Conservation (phyloP, 2,888 invertebrate genomes). For the Unio pictorum region DNA sequence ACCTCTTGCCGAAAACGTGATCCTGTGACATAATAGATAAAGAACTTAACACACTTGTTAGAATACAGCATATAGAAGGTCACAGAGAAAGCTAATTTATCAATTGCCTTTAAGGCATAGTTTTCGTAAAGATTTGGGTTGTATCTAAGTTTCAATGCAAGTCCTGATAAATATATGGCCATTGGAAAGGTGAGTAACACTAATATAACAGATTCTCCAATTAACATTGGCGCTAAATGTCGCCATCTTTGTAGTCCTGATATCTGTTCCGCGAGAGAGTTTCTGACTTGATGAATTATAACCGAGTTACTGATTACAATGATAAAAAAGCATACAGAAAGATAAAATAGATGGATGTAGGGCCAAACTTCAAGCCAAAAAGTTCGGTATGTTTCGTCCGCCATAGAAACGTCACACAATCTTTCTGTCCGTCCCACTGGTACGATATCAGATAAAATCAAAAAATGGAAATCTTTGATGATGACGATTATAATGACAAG, state of each 20-base stretch:
- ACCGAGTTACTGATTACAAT: conserved; percentile 50
- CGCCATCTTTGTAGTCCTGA: conserved; percentile 25
- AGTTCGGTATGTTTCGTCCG: conserved; percentile 21
- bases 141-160: conserved; percentile 29
- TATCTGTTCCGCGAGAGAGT: conserved; percentile 29
- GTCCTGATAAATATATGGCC: conserved; percentile 37
- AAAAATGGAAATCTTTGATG: conserved; percentile 48
- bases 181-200: conserved; percentile 54
- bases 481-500: conserved; percentile 34
- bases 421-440: conserved; percentile 35
- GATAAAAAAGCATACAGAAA: conserved; percentile 39
- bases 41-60: conserved; percentile 57
- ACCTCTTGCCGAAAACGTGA: conserved; percentile 46
- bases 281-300: conserved; percentile 39
- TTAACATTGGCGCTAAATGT: conserved; percentile 50
- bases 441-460: conserved; percentile 44
- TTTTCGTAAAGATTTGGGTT: conserved; percentile 35
- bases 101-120: conserved; percentile 23
- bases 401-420: conserved; percentile 48
- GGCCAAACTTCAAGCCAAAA: conserved; percentile 52
- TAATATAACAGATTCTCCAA: conserved; percentile 50
- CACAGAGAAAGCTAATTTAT: conserved; percentile 46
- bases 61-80: conserved; percentile 56
- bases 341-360: conserved; percentile 44
- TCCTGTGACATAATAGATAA: conserved; percentile 50